Base-by-base conservation (phyloP, 1,140 invertebrate genomes). In the Pogonomyrmex barbatus region DNA sequence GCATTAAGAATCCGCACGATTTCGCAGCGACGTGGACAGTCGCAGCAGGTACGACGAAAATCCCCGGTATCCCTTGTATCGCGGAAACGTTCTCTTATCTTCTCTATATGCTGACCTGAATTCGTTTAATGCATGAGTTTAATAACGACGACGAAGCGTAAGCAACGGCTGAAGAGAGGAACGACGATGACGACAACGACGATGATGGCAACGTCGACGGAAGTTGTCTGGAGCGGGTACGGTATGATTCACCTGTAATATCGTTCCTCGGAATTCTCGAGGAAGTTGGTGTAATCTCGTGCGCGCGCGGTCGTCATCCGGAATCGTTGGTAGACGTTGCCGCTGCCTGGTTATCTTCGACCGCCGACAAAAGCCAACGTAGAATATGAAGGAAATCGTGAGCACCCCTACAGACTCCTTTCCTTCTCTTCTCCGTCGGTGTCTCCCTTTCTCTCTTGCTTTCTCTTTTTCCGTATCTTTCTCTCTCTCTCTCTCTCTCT, bases 311-410 rank as follows among this genome's bases (percentile, higher is more conserved):
- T 87, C 68, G 76, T 62, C 78, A 68, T 87, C 52, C 83, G 62
- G 75, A 89, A 85, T 84, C 76, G 76, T 85, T 36, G 86, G 63
- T 67, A 77, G 81, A 90, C 88, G 88, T 85, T 42, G 79, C n/a
- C 75, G 68, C 24, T 75, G 71, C 39, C 17, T 73, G 77, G 89
- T 90, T 90, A 90, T 90, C 88, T 86, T 86, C 78, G 78, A 86
- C 67, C 89, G 47, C 54, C 89, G 89, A 90, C 89, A 58, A 90
- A 90, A 90, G 83, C 78, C 83, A 83, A 83, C 78, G 76, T 62
- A 67, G 89, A 88, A 87, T 90, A 90, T 87, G 88, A 92, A 92
- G 91, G 88, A 92, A 91, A 91, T 91, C 89, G 91, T 88, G 91
- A 91, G 87, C 91, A 89, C 87, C 89, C 87, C 87, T 58, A 87